Evolutionary conservation across 1,140 invertebrate genomes (phyloP).

Genomic region (Formica exsecta): DNA sequence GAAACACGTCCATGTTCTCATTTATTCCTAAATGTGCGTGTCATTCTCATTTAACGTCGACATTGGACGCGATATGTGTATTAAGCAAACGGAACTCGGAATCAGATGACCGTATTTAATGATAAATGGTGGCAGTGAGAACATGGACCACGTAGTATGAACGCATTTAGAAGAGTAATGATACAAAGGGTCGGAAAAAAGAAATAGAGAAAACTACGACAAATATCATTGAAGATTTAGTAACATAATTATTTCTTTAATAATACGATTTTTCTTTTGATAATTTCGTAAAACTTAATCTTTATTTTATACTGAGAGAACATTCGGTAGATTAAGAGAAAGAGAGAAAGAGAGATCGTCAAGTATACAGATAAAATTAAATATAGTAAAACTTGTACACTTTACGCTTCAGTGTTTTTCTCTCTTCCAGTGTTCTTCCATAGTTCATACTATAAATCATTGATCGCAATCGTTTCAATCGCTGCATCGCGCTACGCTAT

Average conservation of each 20-base stretch:
- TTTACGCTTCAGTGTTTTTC: not conserved
- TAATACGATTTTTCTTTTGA: too few relatives aligned
- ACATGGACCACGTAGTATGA: not conserved
- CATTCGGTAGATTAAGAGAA: not conserved
- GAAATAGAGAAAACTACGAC: not conserved
- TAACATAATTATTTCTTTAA: slow-evolving; percentile 9
- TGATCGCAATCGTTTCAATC: slow-evolving; percentile 23
- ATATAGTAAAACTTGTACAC: not conserved
- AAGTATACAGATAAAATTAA: not conserved
- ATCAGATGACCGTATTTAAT: slow-evolving; percentile 7
- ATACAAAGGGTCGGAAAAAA: not conserved
- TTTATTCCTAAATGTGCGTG: slow-evolving; percentile 6
- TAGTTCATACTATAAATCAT: slow-evolving; percentile 30
- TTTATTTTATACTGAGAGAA: not conserved
- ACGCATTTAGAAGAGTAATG: not conserved
- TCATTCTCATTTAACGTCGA: slow-evolving; percentile 10
- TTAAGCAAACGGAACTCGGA: slow-evolving; percentile 31
- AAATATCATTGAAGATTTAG: not conserved
- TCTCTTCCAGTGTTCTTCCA: not conserved
- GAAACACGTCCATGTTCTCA: not conserved
- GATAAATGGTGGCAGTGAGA: slow-evolving; percentile 7
- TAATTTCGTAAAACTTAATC: slow-evolving; percentile 1
- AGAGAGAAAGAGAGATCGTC: too few relatives aligned
- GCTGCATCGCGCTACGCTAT: not conserved
- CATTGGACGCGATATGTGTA: slow-evolving; percentile 4